phyloP scores from a whole-genome alignment of 35 echinoderm and acorn worm species.

The Lytechinus pictus region DNA sequence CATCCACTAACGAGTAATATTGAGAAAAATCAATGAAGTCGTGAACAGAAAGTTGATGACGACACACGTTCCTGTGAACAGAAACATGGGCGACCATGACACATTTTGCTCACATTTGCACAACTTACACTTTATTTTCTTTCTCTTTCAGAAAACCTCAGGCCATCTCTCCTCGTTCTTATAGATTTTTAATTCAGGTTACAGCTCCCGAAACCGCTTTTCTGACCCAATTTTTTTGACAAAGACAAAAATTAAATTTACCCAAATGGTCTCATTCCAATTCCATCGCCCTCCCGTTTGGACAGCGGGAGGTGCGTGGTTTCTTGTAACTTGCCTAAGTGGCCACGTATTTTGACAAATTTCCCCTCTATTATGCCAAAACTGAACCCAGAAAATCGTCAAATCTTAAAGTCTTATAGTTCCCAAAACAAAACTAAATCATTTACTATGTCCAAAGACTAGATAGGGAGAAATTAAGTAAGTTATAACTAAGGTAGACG shows the following conservation, averaged over 20 bases:
- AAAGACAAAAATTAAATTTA: background rate
- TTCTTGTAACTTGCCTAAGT: background rate
- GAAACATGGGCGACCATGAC: background rate
- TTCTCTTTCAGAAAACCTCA: background rate
- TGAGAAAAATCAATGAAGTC: background rate
- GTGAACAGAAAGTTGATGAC: background rate
- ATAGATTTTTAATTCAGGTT: background rate
- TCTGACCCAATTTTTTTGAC: background rate
- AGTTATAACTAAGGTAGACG: background rate
- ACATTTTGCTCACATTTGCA: background rate
- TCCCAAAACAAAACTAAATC: background rate
- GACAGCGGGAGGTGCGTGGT: background rate
- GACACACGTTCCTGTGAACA: background rate
- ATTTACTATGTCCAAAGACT: background rate
- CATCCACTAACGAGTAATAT: background rate
- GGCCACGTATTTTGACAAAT: background rate
- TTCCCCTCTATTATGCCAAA: background rate
- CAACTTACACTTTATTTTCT: constrained; percentile 5
- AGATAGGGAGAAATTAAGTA: background rate
- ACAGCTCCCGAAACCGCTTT: background rate
- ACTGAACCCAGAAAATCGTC: background rate
- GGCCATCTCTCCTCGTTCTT: background rate
- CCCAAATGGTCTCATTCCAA: background rate
- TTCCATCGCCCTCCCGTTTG: background rate
- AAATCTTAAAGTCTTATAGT: background rate